A percentile compares a stretch with the other conserved stretches of the same genome.
These are phyloP conservation scores for Caenorhabditis sp. DNA, from an alignment of 2,888 invertebrate genomes.

Conservation along the genomic window DNA sequence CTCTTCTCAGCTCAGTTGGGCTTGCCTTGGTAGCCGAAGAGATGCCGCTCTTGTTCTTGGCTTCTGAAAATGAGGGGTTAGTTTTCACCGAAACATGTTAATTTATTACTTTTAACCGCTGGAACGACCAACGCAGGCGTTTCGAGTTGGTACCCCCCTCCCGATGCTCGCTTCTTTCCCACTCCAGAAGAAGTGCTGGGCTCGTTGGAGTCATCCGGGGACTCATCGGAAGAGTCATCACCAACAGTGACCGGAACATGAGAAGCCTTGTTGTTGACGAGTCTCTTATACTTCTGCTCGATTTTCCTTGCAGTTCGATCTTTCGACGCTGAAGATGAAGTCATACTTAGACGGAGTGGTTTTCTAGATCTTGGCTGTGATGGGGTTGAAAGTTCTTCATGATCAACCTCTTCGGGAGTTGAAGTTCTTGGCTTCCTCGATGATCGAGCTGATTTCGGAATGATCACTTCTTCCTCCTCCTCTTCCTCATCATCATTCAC, in stretches of 20 bases:
- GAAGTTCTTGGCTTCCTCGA: background rate
- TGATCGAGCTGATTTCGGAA: conserved; percentile 14
- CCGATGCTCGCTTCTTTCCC: conserved; percentile 16
- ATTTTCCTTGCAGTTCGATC: conserved; percentile 30
- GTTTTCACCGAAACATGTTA: no score
- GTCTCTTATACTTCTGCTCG: conserved; percentile 36
- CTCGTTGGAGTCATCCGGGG: conserved; percentile 3
- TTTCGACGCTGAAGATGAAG: background rate
- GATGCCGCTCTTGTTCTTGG: conserved; percentile 53
- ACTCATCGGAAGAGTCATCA: conserved; percentile 9
- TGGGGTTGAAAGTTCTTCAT: background rate
- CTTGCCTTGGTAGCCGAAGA: conserved; percentile 60
- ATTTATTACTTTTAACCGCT: conserved; percentile 33
- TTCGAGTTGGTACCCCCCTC: conserved; percentile 19
- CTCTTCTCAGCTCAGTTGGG: conserved; percentile 58
- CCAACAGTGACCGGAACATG: conserved; percentile 17
- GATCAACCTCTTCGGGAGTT: background rate
- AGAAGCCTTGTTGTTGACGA: conserved; percentile 27
- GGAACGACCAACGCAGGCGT: conserved; percentile 23
- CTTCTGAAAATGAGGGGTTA: conserved; percentile 56
- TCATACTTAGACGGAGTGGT: background rate
- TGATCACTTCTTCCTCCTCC: conserved; percentile 17
- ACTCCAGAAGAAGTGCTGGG: conserved; percentile 22
- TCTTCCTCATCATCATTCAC: conserved; percentile 17
- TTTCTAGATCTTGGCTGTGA: background rate